Base-by-base conservation (phyloP, 2,113 vertebrate species). In the Leucoraja erinaceus region DNA sequence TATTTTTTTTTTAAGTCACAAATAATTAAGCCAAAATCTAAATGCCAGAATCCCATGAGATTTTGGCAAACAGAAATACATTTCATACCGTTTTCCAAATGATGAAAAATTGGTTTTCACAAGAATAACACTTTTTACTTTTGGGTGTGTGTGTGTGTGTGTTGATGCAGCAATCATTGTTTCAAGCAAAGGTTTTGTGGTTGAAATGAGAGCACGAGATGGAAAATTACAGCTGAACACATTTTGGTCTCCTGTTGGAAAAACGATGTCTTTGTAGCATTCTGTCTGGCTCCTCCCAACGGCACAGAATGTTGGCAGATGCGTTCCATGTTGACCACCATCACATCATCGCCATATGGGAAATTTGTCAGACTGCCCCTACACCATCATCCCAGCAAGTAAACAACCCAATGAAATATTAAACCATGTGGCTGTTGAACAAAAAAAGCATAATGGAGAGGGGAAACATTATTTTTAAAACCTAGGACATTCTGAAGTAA, bases 291-390 rank as follows among this genome's bases (percentile, higher is more conserved):
- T 86, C 56, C 59, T 88, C 83, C 83, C 83, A 63, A 31, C 61
- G 63, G 28, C 59, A 63, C 83, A 31, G 59, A 88, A 88, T 66
- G 83, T 63, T 88, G 83, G 83, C 83, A 88, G 63, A 66, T 88
- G 18, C 3, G 7, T 14, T 18, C 16, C 28, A 63, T 63, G 59
- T 31, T 88, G 28, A 88, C 59, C 56, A 88, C 59, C 14, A 88
- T 88, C 83, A 88, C 83, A 88, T 88, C 59, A 86, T 66, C 83
- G 31, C 59, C n/a, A 88, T 88, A 63, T 88, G 83, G 83, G 61
- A 88, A 3, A 88, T 63, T 88, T 88, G 81, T 61, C 81, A 77
- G 56, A 25, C 56, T 56, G 56, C 54, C 28, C 56, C 16, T 59
- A 61, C 83, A 86, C 10, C 28, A 88, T 88, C 83, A 88, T 88